These are phyloP conservation scores for Australoheros facetus DNA, from an alignment of 2,797 vertebrate species.

Conservation along the genomic window DNA sequence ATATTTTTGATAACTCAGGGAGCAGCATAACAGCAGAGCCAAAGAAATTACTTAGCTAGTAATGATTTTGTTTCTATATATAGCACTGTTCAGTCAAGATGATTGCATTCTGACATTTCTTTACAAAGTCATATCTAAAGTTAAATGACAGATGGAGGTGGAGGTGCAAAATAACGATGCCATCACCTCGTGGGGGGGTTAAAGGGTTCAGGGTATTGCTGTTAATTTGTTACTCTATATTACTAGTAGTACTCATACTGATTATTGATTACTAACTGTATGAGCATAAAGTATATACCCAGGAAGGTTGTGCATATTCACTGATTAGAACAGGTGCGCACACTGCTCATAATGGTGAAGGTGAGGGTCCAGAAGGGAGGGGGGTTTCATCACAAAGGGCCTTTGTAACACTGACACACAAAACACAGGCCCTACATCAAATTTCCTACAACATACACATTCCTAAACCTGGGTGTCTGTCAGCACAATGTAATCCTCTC, in stretches of 20 bases:
- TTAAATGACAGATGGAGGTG: too few species aligned
- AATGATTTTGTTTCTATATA: too few species aligned
- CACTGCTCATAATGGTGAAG: not conserved
- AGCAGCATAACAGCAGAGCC: not conserved
- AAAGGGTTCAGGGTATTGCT: not conserved
- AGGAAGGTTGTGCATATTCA: not conserved
- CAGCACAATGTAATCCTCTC: constrained; percentile 57
- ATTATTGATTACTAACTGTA: not conserved
- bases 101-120: too few species aligned
- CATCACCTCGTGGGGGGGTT: not conserved
- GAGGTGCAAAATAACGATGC: not conserved
- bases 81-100: too few species aligned
- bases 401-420: constrained; percentile 41
- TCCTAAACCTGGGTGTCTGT: constrained; percentile 67
- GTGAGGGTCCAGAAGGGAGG: not conserved
- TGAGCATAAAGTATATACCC: not conserved
- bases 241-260: not conserved
- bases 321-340: constrained; percentile 42
- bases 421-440: constrained; percentile 10
- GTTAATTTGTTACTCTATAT: not conserved
- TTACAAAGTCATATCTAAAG: too few species aligned
- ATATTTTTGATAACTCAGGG: not conserved
- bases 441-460: constrained; percentile 51
- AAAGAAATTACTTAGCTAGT: not conserved
- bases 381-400: constrained; percentile 47